Evolutionary conservation across 2,888 invertebrate genomes (phyloP).

Genomic region (Mesorhabditis belari): DNA sequence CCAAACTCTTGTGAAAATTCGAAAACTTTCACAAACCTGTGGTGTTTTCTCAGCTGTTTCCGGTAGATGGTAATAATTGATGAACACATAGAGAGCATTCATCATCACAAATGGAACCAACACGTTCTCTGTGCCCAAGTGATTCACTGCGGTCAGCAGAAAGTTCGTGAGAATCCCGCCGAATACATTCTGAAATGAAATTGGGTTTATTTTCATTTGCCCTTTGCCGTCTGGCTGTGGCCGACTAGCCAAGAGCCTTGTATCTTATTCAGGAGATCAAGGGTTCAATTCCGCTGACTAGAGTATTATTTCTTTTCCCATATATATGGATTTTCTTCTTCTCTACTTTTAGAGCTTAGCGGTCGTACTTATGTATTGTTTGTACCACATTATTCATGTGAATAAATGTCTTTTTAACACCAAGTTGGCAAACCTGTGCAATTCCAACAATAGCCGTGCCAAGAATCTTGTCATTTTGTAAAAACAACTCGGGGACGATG

Average conservation of each 20-base stretch:
- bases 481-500: conserved; percentile 43
- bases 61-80: conserved; percentile 29
- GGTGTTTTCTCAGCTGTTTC: conserved; percentile 37
- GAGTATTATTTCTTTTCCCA: no score
- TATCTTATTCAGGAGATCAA: no score
- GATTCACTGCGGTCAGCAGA: conserved; percentile 33
- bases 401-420: no score
- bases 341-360: no score
- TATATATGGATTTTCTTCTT: no score
- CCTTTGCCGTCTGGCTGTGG: no score
- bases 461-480: conserved; percentile 38
- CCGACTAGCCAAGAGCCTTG: no score
- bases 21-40: conserved; percentile 17
- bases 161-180: conserved; percentile 39
- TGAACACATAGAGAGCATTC: conserved; percentile 31
- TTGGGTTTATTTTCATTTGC: no score
- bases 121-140: conserved; percentile 27
- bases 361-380: no score
- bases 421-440: no score
- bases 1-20: not conserved
- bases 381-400: no score
- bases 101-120: conserved; percentile 37
- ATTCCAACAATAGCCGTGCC: conserved; percentile 47
- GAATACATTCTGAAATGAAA: conserved; percentile 34
- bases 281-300: no score